Evolutionary conservation across 2,888 invertebrate genomes (phyloP).

Genomic region (Noctua pronuba): DNA sequence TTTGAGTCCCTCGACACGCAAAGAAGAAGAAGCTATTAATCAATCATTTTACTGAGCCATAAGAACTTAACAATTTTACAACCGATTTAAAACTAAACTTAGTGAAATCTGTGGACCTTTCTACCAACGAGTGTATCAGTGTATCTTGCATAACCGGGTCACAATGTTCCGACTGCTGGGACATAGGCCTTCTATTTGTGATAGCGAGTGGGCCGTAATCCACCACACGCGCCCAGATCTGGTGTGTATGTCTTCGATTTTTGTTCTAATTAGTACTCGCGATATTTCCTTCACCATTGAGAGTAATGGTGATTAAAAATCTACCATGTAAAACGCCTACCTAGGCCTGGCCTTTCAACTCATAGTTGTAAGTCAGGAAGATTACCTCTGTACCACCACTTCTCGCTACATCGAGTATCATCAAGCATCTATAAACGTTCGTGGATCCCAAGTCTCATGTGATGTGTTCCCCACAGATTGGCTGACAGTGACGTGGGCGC

Average conservation of each 20-base stretch:
- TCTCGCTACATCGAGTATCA: not conserved
- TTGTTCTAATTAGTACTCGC: not conserved
- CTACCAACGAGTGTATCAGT: not conserved
- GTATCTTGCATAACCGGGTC: not conserved
- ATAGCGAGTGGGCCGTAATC: not conserved
- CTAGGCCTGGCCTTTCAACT: not conserved
- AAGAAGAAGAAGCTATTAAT: not conserved
- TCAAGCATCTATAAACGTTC: not conserved
- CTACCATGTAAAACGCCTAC: not conserved
- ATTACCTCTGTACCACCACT: not conserved
- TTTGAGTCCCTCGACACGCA: not conserved
- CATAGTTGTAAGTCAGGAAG: not conserved
- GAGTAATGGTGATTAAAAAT: not conserved
- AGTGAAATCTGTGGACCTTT: not conserved
- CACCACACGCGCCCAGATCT: not conserved
- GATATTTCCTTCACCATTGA: not conserved
- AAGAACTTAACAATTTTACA: not conserved
- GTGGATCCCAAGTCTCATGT: not conserved
- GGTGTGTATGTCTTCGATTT: not conserved
- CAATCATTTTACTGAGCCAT: not conserved
- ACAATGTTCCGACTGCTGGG: not conserved
- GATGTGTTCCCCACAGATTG: constrained; percentile 78
- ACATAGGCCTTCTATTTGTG: not conserved
- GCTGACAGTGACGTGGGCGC: constrained; percentile 90
- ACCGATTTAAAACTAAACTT: not conserved